Base-by-base conservation (phyloP, 2,113 vertebrate genomes). In the Haemorhous mexicanus region DNA sequence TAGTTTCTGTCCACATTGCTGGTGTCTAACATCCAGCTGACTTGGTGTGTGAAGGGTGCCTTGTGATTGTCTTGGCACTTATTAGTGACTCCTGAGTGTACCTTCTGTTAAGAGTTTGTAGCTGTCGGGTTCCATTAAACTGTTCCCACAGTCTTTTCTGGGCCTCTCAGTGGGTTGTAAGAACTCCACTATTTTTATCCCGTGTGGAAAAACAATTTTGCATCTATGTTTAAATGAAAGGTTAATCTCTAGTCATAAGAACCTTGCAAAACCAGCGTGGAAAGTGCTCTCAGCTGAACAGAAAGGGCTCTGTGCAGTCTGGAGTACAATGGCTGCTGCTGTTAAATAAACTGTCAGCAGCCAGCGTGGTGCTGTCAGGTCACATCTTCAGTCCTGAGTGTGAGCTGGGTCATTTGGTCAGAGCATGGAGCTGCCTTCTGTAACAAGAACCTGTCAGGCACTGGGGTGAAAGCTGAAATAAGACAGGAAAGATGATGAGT, bases 191-290 rank as follows among this genome's bases (percentile, higher is more conserved):
- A 90, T 89, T 96, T 95, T 95, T 97, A 77, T 70, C 83, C 35
- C 28, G 13, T 46, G 80, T 90, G 59, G 84, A 79, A 77, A 95
- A 94, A 67, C 73, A 50, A 66, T 90, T 93, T 87, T 78, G 56
- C 4, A 1, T 92, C 94, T 95, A 89, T 94, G 89, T 93, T 95
- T 95, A 96, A 91, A 61, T 89, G 76, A 89, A 93, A 92, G 76
- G 61, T 94, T 92, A 49, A 44, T 87, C 73, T 90, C 58, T 93
- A 84, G 78, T 90, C 86, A 58, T 63, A 90, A 92, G 76, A 92
- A 73, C 72, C 64, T 88, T 74, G 30, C 56, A 78, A 87, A 96
- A 87, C 64, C 61, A 78, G 92, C 5, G 2, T 75, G 73, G 80
- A 82, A 84, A 87, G 37, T 37, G 64, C 59, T 93, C 74, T 76